Evolutionary conservation across 2,888 invertebrate species (phyloP).

Genomic region (Xylota segnis): DNA sequence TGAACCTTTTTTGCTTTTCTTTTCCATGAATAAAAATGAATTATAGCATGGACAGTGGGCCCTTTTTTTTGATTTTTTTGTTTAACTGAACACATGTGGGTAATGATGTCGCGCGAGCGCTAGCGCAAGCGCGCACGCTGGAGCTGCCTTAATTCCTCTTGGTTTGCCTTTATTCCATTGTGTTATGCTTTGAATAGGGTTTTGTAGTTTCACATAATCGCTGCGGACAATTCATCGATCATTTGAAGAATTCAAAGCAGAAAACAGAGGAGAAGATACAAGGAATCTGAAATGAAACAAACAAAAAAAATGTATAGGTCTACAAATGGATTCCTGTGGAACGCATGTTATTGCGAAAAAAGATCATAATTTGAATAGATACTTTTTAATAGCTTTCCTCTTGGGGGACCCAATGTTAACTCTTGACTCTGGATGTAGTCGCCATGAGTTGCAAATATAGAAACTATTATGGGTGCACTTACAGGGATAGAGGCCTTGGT

Average conservation of each 20-base stretch:
- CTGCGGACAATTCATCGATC: slow-evolving; percentile 31
- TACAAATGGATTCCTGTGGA: not conserved
- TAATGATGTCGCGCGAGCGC: slow-evolving; percentile 45
- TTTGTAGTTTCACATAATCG: slow-evolving; percentile 13
- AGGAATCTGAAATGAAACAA: not conserved
- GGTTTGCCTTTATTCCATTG: slow-evolving; percentile 17
- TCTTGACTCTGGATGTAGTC: not conserved
- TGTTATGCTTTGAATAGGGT: not conserved
- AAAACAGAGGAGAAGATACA: not conserved
- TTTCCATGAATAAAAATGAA: slow-evolving; percentile 58
- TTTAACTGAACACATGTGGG: slow-evolving; percentile 10
- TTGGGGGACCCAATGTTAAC: not conserved
- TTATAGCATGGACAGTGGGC: slow-evolving; percentile 32
- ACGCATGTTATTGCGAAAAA: too few relatives aligned
- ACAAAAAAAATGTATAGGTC: not conserved
- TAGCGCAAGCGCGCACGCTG: slow-evolving; percentile 16
- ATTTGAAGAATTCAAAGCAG: not conserved
- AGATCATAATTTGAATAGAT: too few relatives aligned
- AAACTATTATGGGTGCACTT: too few relatives aligned
- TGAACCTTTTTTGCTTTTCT: slow-evolving; percentile 21
- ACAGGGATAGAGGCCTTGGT: too few relatives aligned
- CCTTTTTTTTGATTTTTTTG: slow-evolving; percentile 15
- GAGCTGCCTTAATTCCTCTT: not conserved
- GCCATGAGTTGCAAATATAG: too few relatives aligned
- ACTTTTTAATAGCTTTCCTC: too few relatives aligned